phyloP scores from a whole-genome alignment of 2,113 vertebrate genomes.

The Eptatretus burgeri region DNA sequence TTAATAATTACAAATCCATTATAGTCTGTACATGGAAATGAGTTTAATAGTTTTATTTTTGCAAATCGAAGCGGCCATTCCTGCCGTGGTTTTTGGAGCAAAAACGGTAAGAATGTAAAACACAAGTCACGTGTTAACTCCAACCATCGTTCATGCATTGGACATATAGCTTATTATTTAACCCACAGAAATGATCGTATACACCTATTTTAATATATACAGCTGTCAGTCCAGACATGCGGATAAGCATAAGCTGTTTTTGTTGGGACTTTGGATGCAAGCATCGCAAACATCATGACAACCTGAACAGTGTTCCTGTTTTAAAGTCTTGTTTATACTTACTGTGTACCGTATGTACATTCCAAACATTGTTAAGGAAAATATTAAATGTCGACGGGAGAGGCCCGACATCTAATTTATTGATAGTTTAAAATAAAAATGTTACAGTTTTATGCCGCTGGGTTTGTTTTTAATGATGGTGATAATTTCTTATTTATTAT shows the following conservation, averaged over 20 bases:
- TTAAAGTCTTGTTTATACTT: conserved; percentile 5
- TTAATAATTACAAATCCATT: conserved; percentile 3
- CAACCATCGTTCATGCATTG: neutral
- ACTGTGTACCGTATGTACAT: conserved; percentile 6
- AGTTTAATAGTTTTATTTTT: neutral
- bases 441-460: too few relatives aligned
- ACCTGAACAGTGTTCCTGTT: conserved; percentile 4
- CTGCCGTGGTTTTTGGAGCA: conserved; percentile 1
- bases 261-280: neutral
- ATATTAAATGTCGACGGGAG: neutral
- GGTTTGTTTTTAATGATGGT: too few relatives aligned
- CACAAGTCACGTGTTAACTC: neutral
- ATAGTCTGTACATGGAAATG: neutral
- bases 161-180: neutral
- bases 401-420: conserved; percentile 5
- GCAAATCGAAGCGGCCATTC: neutral
- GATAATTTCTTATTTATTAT: too few relatives aligned
- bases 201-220: conserved; percentile 6
- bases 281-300: neutral
- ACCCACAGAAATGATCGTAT: neutral
- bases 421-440: conserved; percentile 5
- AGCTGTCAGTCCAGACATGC: neutral
- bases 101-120: conserved; percentile 1
- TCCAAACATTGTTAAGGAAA: conserved; percentile 2
- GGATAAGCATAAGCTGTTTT: neutral